Base-by-base conservation (phyloP, 2,113 vertebrate species). In the Balaeniceps rex region DNA sequence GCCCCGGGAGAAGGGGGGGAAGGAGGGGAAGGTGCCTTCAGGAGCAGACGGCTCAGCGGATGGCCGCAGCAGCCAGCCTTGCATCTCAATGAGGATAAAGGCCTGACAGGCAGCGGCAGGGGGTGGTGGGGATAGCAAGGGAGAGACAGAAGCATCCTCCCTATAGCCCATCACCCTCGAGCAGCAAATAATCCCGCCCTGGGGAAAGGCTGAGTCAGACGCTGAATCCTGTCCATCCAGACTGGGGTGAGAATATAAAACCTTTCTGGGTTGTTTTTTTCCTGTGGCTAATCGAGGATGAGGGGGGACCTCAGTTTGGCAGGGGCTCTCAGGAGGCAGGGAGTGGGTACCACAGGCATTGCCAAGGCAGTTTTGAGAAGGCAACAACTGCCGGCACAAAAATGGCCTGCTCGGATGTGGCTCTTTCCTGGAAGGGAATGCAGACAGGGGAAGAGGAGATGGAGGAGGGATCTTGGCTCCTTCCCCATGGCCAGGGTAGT, bases 71-170 rank as follows among this genome's bases (percentile, higher is more conserved):
- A 3, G 31, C 95, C 76, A 71, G 91, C 83, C 93, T 92, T 91
- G 97, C 97, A 98, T 98, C 96, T 88, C 93, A 97, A 97, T 97
- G 96, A 98, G 94, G 75, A 77, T 19, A 10, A 83, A 81, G 91
- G 57, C 86, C 94, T 83, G 75, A 74, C 78, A 72, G 44, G 89
- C 92, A 72, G 93, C 23, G 6, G 58, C 57, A 80, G 84, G 29
- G 31, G 77, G 49, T 90, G 86, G 33, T 18, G 86, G 88, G 87
- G 81, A 65, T 90, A 79, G 83, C 3, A 5, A 96, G 81, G 87
- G 78, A 89, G 78, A 79, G 78, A 19, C 65, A 74, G 95, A 75
- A 68, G 74, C 65, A n/a, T 85, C 72, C 63, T 90, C 69, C 52
- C 58, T 23, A 1, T 6, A 74, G 68, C 47, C 10, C 12, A 24